Evolutionary conservation across 1,140 invertebrate species (phyloP), one percentile per base, ranked within the genome.

Genomic region (Melitaea cinxia): DNA sequence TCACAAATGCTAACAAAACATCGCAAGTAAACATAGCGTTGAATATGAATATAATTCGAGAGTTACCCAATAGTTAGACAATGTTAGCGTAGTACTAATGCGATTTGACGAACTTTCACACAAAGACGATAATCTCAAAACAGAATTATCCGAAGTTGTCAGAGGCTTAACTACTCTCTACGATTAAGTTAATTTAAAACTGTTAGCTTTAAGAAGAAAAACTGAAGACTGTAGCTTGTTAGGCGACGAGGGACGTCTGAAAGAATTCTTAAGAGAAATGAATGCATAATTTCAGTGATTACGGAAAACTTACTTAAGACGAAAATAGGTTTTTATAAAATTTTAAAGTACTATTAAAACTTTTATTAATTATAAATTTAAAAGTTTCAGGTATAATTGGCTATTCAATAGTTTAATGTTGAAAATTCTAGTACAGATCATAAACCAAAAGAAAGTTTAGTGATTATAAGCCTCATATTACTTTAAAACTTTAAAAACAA

Each of bases 251-350:
- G 26, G 23, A 26, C 37, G 24, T 54, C 54, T 52, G 24, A 17
- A 19, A 37, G 50, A 54, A 62, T 54, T 62, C 35, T 54, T 23
- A 30, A 42, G 49, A 53, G 33, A 30, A 52, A 15, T 53, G 59
- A 33, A 62, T 62, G 59, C 59, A 62, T 62, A 62, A 62, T 62
- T 62, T 54, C 12, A 54, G 35, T 23, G 26, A 56, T 56, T 56
- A 56, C 53, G 15, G 53, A 14, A 56, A 56, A 56, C 35, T 56
- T 56, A 56, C 53, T 56, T n/a, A 39, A 24, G 33, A 39, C 12
- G 52, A 10, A 35, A 56, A 56, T 56, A 56, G 19, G 21, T 37
- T 56, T 56, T 37, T 45, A n/a, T 21, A 45, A 10, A 56, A n/a
- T 56, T 56, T 39, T 15, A 39, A 42, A 39, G 53, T 14, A 39